Base-by-base conservation (phyloP, 1,140 invertebrate species). In the Drosophila micromelanica region DNA sequence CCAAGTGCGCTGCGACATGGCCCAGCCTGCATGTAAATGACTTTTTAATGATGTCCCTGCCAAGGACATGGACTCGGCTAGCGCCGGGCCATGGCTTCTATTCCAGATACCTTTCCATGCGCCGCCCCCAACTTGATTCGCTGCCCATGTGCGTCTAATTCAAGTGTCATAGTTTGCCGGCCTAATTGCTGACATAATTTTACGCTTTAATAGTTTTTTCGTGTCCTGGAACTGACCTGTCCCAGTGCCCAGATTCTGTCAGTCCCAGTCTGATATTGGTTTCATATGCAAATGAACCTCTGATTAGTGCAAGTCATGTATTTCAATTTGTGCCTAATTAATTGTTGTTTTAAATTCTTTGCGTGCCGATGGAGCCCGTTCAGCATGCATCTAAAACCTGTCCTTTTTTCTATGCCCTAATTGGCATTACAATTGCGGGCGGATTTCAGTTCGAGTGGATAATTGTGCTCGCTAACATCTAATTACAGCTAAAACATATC, bases 301-400 rank as follows among this genome's bases (percentile, higher is more conserved):
- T 87, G 82, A 89, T 87, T 87, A 87, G 82, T 78, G 62, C 37
- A 45, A 76, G 71, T 71, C 84, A 76, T 87, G 82, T 89, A 89
- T 87, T 87, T 87, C 78, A 87, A 87, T 89, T 87, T 89, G 64
- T 17, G 61, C 46, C 70, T 89, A 87, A 87, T 87, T 82, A 87
- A 89, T 89, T 87, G 82, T 82, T 89, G 61, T 76, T 89, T 81
- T 56, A 78, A 78, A 78, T 73, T 85, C 82, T 46, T 76, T 64
- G 51, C 81, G 61, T 86, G 80, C 72, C 38, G 62, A 48, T 75
- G 54, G 23, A 57, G 20, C 56, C 46, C 23, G 60, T 64, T 56
- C 4, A 40, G 49, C 60, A 63, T 63, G 42, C 48, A 55, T 23
- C 42, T 15, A 70, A 20, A 52, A 52, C 37, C 13, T 55, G 35